These are phyloP conservation scores for Apotomis turbidana DNA, from an alignment of 2,888 invertebrate genomes.

Conservation along the genomic window DNA sequence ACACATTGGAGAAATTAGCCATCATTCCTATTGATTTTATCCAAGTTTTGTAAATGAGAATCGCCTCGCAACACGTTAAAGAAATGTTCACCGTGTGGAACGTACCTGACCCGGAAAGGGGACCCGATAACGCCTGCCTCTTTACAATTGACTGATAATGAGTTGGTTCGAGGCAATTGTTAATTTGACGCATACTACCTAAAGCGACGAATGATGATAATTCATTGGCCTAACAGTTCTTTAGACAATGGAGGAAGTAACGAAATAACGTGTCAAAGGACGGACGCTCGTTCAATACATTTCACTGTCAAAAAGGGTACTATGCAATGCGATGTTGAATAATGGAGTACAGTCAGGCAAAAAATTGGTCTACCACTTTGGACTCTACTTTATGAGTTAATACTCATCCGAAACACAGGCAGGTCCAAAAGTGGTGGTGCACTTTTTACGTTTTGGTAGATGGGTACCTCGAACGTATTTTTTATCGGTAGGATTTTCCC, in stretches of 20 bases:
- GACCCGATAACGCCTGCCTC: conserved; percentile 52
- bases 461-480: too few relatives aligned
- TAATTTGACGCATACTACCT: conserved; percentile 30
- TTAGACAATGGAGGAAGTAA: conserved; percentile 31
- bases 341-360: conserved; percentile 10
- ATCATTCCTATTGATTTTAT: conserved; percentile 29
- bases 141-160: conserved; percentile 54
- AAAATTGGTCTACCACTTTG: too few relatives aligned
- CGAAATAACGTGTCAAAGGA: conserved; percentile 31
- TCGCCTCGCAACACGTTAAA: conserved; percentile 14
- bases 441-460: too few relatives aligned
- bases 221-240: conserved; percentile 36
- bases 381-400: too few relatives aligned
- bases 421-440: too few relatives aligned
- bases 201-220: conserved; percentile 30
- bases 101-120: conserved; percentile 62
- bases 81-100: conserved; percentile 54
- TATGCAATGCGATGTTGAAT: conserved; percentile 27
- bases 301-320: conserved; percentile 39
- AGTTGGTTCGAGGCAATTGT: conserved; percentile 45
- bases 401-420: too few relatives aligned
- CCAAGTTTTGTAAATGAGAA: conserved; percentile 26
- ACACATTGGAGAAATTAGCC: conserved; percentile 25
- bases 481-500: too few relatives aligned
- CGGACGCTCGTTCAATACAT: conserved; percentile 31